Evolutionary conservation across 2,797 vertebrate genomes (phyloP), one percentile per base, ranked within the genome.

Genomic region (Hephaestus fuliginosus): DNA sequence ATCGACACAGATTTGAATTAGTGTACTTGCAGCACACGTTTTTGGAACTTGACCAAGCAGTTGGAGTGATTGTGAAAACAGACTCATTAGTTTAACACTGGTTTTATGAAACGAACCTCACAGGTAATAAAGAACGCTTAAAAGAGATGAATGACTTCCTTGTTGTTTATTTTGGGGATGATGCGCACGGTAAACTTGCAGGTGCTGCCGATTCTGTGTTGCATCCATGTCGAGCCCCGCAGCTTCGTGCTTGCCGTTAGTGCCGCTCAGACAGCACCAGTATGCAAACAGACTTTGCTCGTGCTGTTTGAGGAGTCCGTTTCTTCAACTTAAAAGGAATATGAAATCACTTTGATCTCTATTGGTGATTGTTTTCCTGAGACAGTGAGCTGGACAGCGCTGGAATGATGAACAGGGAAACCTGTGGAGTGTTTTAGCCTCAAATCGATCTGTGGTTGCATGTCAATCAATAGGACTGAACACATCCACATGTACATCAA

Each of bases 121-220:
- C 78, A 74, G 74, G 41, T 75, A 91, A 93, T 93, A 93, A 94
- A 94, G 70, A 86, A 78, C 75, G 84, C 82, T 77, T 60, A 25
- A 75, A 66, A 84, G 58, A 80, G 76, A 89, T 49, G 2, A 70
- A 71, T 14, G 70, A 63, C 28, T 48, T 76, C 20, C 25, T 78
- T 25, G 55, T 81, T 30, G 73, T 86, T 80, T 85, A 41, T 87
- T 88, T 85, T 44, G 20, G 67, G 46, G 43, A 15, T 1, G 53
- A 25, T 17, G 53, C 49, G 8, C 49, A n/a, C 28, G 3, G 49
- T 62, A 39, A 60, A 55, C 14, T 60, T 44, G 2, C 33, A 10
- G 57, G 25, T 20, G 67, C 53, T 33, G 43, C 65, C 15, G 70
- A 66, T 61, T 67, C 41, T 56, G 18, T 57, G 53, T 28, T 11